A percentile compares a stretch with the other conserved stretches of the same genome.
These are phyloP conservation scores for Plecturocebus donacophilus DNA, from an alignment of 2,113 vertebrate species.

Conservation along the genomic window DNA sequence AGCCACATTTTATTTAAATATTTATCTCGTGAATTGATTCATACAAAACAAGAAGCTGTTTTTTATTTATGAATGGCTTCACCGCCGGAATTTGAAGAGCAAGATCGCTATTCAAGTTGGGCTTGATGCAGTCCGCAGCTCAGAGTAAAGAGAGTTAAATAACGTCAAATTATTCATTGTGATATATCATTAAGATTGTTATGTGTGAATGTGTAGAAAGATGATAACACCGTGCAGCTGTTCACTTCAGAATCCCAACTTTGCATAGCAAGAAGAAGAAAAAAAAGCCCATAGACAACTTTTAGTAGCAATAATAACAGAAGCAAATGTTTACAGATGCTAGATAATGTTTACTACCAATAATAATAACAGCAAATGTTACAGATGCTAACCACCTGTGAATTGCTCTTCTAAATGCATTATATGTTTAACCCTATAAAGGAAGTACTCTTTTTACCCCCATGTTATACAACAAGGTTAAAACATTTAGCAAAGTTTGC, in stretches of 20 bases:
- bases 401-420: not conserved
- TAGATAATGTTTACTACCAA: constrained; percentile 54
- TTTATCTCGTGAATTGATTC: constrained; percentile 75
- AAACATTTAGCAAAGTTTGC: not conserved
- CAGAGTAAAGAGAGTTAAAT: constrained; percentile 79
- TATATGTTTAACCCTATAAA: not conserved
- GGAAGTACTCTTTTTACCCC: not conserved
- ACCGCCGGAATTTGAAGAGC: constrained; percentile 51
- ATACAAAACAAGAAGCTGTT: constrained; percentile 70
- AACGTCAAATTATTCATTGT: constrained; percentile 80
- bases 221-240: constrained; percentile 79
- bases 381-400: not conserved
- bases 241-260: constrained; percentile 68
- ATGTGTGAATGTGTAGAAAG: constrained; percentile 75
- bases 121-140: constrained; percentile 36
- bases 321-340: not conserved
- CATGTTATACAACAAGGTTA: not conserved
- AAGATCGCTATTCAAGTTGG: constrained; percentile 35
- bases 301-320: not conserved
- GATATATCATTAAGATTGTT: constrained; percentile 83
- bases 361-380: not conserved
- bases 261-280: constrained; percentile 65
- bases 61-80: constrained; percentile 63
- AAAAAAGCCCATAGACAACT: constrained; percentile 45
- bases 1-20: constrained; percentile 75